Base-by-base conservation (phyloP, 2,797 vertebrate species). In the Epinephelus coioides region DNA sequence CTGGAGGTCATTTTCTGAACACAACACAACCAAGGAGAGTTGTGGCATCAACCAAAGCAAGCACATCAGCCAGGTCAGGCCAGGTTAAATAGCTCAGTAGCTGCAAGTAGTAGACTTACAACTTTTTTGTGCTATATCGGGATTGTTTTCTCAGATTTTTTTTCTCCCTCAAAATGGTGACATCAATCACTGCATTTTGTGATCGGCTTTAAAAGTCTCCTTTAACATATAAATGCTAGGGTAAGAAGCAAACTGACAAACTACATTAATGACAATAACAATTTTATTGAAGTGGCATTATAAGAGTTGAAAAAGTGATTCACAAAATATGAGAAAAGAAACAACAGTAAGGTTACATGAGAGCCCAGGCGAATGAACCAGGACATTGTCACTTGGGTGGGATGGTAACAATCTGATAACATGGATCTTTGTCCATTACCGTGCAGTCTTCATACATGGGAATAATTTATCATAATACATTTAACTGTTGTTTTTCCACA, bases 271-370 rank as follows among this genome's bases (percentile, higher is more conserved):
- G 30, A 54, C 2, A 60, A 38, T 7, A 44, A 25, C 13, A 1
- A 0, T 27, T 79, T 79, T 85, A 88, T 81, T 86, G 57, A 25
- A 74, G 23, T 9, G n/a, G 38, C 46, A 69, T 5, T 5, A 47
- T 14, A 38, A 65, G 11, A 44, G 19, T 47, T 76, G 19, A 72
- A 7, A 62, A 49, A 56, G 25, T 44, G 19, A 69, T 34, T 60
- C 57, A 70, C 9, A 51, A 47, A 55, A 62, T 13, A 69, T 73
- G 27, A 30, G 2, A 62, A 27, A 49, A 60, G 2, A 21, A 30
- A 60, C 34, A 67, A 2, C 62, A 51, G 44, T 5, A 27, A 27
- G 27, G 17, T 56, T 25, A 63, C 10, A 55, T 7, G 15, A 12
- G 40, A 76, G 43, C 5, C 46, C 43, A 23, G 19, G 30, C 18